Conservation (phyloP, 2,888 invertebrate genomes). For the Stenchaetothrips biformis region DNA sequence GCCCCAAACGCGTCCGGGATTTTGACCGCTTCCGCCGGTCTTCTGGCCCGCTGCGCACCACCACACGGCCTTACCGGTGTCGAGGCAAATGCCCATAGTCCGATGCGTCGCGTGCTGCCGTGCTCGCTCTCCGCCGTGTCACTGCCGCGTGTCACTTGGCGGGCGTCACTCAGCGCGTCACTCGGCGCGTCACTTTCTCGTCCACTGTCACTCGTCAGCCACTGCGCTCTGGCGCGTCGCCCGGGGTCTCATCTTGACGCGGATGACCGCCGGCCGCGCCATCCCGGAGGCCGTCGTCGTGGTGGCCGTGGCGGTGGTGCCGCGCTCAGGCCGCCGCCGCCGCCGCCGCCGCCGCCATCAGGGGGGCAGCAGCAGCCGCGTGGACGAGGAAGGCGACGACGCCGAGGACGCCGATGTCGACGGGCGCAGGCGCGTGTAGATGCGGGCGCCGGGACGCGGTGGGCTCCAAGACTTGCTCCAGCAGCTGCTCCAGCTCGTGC, state of each 20-base stretch:
- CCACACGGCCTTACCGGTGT: slow-evolving; percentile 51
- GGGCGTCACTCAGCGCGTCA: no score
- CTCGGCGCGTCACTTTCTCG: background rate
- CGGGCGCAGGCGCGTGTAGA: background rate
- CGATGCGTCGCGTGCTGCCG: slow-evolving; percentile 29
- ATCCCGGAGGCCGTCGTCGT: background rate
- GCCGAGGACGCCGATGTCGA: background rate
- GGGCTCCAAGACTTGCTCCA: no score
- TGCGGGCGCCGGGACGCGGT: no score
- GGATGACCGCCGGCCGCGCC: background rate
- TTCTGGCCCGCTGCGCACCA: no score
- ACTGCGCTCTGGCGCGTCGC: no score
- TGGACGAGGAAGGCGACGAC: background rate
- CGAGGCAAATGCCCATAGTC: slow-evolving; percentile 53
- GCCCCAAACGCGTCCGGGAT: no score
- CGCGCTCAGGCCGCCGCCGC: background rate
- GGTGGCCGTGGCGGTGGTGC: background rate
- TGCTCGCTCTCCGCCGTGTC: background rate
- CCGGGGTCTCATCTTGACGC: slow-evolving; percentile 15
- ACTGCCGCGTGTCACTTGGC: background rate
- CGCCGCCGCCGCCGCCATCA: background rate
- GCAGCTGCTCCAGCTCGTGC: background rate
- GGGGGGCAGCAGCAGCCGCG: background rate
- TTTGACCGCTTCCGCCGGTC: no score
- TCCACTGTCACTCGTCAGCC: no score